Evolutionary conservation across 2,113 vertebrate species (phyloP), one percentile per base, ranked within the genome.

Genomic region (Anarrhichthys ocellatus): DNA sequence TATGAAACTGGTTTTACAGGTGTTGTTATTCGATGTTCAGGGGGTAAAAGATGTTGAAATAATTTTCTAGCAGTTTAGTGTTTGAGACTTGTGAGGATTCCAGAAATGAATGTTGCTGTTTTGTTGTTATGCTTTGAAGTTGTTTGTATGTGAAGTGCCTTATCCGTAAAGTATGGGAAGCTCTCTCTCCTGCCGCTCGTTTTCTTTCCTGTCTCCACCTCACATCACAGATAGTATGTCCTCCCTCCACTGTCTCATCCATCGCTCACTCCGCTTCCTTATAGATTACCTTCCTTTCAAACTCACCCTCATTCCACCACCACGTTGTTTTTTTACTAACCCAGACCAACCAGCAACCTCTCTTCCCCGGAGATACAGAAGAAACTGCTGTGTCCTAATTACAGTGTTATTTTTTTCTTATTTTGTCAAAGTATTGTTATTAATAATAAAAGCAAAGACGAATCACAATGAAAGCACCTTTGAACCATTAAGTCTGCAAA

Each of bases 141-240:
- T 79, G 72, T 24, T 73, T 89, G 73, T 91, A 86, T 59, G 83
- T 91, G 65, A 92, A 94, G 92, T 95, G 91, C 93, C 92, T 94
- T 93, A 93, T 89, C 63, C 91, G 91, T 92, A 81, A 89, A 65
- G 73, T 85, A 66, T 73, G 64, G 73, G 71, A 90, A 87, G 76
- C 84, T 76, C 82, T 77, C 54, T 90, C 54, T 90, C 68, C 76
- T 73, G 73, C 84, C 71, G 82, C 68, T 86, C 62, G 36, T 82
- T 83, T 82, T 82, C 62, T 86, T 82, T 80, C 36, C 61, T 76
- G 76, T 86, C 65, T 89, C 78, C 85, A 56, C 54, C 56, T 86
- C 73, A 69, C 69, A 75, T 62, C 56, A n/a, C 5, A 65, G 68
- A 52, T 59, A 52, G 24, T 56, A 34, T 77, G 59, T 66, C 15